phyloP scores from a whole-genome alignment of 92 coral and sea anemone species.

The Porites cylindrica region DNA sequence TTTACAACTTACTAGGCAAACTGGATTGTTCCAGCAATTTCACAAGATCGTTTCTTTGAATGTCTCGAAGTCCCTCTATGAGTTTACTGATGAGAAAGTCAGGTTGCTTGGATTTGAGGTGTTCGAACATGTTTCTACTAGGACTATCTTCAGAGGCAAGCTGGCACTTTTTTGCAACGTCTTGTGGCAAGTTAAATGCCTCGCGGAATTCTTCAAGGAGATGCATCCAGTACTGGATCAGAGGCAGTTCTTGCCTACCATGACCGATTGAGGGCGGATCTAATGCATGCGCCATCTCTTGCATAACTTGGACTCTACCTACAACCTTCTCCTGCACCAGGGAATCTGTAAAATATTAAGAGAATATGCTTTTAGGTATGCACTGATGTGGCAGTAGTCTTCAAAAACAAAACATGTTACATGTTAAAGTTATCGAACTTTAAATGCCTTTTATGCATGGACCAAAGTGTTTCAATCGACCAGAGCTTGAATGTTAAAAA shows the following conservation, averaged over 20 bases:
- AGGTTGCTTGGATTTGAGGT: not conserved
- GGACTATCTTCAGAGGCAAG: not conserved
- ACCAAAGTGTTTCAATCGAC: too few relatives aligned
- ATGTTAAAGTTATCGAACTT: too few relatives aligned
- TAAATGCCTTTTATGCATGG: too few relatives aligned
- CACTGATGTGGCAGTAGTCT: too few relatives aligned
- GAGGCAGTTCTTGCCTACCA: not conserved
- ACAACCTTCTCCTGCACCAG: not conserved
- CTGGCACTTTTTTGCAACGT: not conserved
- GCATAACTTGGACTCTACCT: not conserved
- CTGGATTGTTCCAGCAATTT: not conserved
- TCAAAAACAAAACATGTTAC: too few relatives aligned
- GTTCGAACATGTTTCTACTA: constrained; percentile 1
- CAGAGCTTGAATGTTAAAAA: too few relatives aligned
- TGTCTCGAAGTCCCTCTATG: not conserved
- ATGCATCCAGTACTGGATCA: not conserved
- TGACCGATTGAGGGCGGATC: not conserved
- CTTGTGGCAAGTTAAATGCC: not conserved
- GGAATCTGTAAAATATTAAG: not conserved
- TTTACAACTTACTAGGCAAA: not conserved
- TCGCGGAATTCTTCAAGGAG: not conserved
- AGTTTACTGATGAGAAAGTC: not conserved
- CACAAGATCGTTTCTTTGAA: not conserved
- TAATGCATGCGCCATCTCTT: not conserved
- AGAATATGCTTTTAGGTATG: too few relatives aligned